Conservation (phyloP, 2,888 invertebrate species). For the Ryuthela nishihirai region DNA sequence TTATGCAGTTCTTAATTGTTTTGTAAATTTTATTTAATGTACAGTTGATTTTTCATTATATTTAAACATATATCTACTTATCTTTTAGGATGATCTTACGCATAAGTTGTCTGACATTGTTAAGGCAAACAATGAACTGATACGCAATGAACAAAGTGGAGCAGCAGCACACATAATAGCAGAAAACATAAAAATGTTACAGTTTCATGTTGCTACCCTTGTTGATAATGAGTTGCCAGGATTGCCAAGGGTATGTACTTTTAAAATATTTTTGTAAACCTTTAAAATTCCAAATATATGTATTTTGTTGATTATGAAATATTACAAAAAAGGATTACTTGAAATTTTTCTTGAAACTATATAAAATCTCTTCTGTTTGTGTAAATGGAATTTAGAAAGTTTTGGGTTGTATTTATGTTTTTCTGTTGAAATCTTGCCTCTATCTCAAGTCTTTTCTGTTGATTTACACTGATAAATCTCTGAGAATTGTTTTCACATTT, state of each 20-base stretch:
- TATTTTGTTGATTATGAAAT: too few species aligned
- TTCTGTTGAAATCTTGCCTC: too few species aligned
- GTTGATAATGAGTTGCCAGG: slow-evolving; percentile 99
- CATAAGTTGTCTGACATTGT: slow-evolving; percentile 98
- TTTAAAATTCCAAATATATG: too few species aligned
- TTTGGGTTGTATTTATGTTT: too few species aligned
- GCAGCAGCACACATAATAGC: slow-evolving; percentile 95
- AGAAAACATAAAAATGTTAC: slow-evolving; percentile 96
- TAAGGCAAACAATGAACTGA: slow-evolving; percentile 93
- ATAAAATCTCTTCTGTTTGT: too few species aligned
- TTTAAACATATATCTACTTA: slow-evolving; percentile 1
- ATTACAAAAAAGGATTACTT: too few species aligned
- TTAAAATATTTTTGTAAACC: slow-evolving; percentile 36
- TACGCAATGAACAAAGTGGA: slow-evolving; percentile 91
- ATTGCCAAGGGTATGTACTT: slow-evolving; percentile 71
- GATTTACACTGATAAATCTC: too few species aligned
- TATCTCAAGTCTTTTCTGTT: too few species aligned
- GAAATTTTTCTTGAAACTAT: too few species aligned
- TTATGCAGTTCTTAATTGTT: not conserved
- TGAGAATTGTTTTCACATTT: too few species aligned
- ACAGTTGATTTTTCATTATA: not conserved
- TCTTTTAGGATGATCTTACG: slow-evolving; percentile 94
- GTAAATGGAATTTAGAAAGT: too few species aligned
- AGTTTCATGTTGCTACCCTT: slow-evolving; percentile 97
- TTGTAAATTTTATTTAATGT: not conserved